Evolutionary conservation across 1,140 invertebrate genomes (phyloP).

Genomic region (Brachionus plicatilis): DNA sequence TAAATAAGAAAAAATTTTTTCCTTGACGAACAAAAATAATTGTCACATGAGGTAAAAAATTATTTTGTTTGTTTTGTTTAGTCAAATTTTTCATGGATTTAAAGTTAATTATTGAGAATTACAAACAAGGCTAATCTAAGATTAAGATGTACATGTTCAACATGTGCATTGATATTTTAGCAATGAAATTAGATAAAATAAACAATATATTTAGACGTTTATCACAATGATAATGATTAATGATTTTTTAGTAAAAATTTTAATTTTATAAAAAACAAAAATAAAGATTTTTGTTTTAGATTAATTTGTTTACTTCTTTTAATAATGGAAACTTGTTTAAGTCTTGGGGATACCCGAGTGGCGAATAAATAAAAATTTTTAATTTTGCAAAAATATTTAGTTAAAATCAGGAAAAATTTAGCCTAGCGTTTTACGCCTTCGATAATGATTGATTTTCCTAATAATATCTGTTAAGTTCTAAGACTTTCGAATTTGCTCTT

Average conservation of each 20-base stretch:
- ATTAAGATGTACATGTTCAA: neutral
- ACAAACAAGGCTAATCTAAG: neutral
- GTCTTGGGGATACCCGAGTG: neutral
- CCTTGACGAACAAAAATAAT: neutral
- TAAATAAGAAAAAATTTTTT: too few species aligned
- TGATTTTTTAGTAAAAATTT: too few species aligned
- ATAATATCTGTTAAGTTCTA: neutral
- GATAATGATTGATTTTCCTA: neutral
- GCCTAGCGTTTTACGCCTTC: neutral
- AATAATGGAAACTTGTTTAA: neutral
- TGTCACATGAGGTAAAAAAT: neutral
- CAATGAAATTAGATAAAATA: neutral
- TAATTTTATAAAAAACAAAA: too few species aligned
- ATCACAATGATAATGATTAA: neutral
- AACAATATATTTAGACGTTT: neutral
- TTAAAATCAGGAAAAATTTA: neutral
- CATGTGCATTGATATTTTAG: neutral
- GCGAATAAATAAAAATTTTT: neutral
- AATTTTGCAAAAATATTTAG: neutral
- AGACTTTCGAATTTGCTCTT: neutral
- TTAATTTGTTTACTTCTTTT: too few species aligned
- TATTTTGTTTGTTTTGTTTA: neutral
- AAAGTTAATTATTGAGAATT: neutral
- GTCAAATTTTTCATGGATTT: neutral
- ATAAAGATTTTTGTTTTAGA: too few species aligned